Percentiles rank a stretch among this genome's conserved stretches.
phyloP scores from a whole-genome alignment of 2,113 vertebrate species.

The Nyctibius bracteatus region DNA sequence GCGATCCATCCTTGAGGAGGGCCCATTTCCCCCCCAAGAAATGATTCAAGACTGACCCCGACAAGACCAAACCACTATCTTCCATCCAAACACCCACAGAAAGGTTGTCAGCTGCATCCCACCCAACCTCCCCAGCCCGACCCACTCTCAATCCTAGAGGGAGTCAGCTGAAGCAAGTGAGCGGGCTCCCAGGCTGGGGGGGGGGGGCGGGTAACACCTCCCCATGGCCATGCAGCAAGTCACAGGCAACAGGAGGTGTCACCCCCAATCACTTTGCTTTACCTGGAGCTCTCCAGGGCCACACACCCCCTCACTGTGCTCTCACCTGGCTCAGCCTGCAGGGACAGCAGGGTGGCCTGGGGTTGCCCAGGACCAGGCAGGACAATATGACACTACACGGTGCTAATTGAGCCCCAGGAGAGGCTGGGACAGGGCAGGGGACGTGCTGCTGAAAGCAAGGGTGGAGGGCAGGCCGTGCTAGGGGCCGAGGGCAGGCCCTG shows the following conservation, averaged over 20 bases:
- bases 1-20: too few species aligned
- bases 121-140: neutral
- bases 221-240: neutral
- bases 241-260: neutral
- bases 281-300: neutral
- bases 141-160: neutral
- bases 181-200: too few species aligned
- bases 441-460: too few species aligned
- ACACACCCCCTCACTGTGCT: neutral
- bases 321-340: too few species aligned
- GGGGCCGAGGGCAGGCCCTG: too few species aligned
- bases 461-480: too few species aligned
- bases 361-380: neutral
- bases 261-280: neutral
- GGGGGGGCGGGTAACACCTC: neutral
- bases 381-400: fast-evolving
- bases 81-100: fast-evolving
- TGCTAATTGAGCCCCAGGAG: neutral
- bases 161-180: too few species aligned
- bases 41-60: too few species aligned
- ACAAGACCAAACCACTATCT: fast-evolving
- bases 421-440: neutral
- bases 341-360: too few species aligned
- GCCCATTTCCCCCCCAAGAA: neutral
- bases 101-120: neutral